Percentiles rank a stretch among this genome's conserved stretches.
phyloP scores from a whole-genome alignment of 1,140 invertebrate species.

The Ephestia elutella region DNA sequence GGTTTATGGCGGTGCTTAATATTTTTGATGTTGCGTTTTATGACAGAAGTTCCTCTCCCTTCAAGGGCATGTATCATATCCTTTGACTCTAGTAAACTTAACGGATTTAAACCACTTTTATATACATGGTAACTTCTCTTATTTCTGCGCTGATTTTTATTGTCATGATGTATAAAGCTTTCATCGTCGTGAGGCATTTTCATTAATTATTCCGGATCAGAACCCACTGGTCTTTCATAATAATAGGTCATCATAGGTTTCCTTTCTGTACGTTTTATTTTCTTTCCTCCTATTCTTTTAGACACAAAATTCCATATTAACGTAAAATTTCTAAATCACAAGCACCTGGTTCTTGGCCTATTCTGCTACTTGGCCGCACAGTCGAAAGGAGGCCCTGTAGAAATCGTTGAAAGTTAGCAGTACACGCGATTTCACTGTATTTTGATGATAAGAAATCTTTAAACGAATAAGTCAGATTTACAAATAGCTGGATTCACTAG shows the following conservation, averaged over 20 bases:
- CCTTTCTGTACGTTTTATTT: too few relatives aligned
- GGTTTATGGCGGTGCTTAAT: slow-evolving; percentile 57
- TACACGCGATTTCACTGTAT: slow-evolving; percentile 16
- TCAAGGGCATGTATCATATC: slow-evolving; percentile 52
- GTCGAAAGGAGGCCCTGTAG: slow-evolving; percentile 55
- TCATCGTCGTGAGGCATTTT: slow-evolving; percentile 73
- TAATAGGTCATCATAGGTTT: not conserved
- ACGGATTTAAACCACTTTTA: slow-evolving; percentile 59
- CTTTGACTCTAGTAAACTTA: slow-evolving; percentile 39
- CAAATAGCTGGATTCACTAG: slow-evolving; percentile 56
- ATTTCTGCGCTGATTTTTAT: slow-evolving; percentile 68
- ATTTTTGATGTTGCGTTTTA: slow-evolving; percentile 66
- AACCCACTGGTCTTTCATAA: not conserved
- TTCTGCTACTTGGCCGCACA: slow-evolving; percentile 25
- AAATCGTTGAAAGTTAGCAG: slow-evolving; percentile 55
- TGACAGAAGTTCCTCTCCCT: slow-evolving; percentile 54
- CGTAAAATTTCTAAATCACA: slow-evolving; percentile 20
- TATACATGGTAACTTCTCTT: slow-evolving; percentile 72
- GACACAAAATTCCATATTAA: slow-evolving; percentile 30
- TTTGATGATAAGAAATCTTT: slow-evolving; percentile 5
- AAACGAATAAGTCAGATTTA: slow-evolving; percentile 43
- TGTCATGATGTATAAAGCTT: slow-evolving; percentile 71
- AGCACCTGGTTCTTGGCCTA: slow-evolving; percentile 15
- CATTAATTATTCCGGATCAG: too few relatives aligned
- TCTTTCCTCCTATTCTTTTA: too few relatives aligned